Evolutionary conservation across 2,797 vertebrate genomes (phyloP).

Genomic region (Helarctos malayanus): DNA sequence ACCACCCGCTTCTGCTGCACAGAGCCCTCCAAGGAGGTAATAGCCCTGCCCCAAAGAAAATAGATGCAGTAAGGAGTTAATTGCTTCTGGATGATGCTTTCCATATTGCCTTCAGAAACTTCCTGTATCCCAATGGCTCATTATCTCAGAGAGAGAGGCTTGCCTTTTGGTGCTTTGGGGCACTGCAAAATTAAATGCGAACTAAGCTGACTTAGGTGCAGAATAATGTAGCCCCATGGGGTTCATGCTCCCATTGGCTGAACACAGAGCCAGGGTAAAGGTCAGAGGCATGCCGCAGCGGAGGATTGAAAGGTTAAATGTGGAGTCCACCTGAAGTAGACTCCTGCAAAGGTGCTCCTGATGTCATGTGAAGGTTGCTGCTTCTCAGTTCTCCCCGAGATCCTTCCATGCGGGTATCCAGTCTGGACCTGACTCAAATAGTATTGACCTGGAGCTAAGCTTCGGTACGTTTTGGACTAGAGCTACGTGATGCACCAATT

Average conservation of each 20-base stretch:
- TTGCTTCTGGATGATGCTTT: rapidly evolving
- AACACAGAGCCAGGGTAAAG: background rate
- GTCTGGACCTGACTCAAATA: background rate
- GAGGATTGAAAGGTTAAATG: rapidly evolving
- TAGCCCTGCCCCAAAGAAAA: too few species aligned
- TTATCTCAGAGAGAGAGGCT: background rate
- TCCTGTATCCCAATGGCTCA: rapidly evolving
- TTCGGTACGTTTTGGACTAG: background rate
- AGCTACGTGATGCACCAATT: too few species aligned
- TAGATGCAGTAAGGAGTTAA: background rate
- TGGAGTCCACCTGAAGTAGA: too few species aligned
- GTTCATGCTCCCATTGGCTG: rapidly evolving
- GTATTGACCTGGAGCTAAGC: background rate
- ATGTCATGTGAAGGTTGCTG: rapidly evolving
- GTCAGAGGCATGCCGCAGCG: rapidly evolving
- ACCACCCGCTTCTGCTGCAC: background rate
- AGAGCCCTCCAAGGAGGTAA: rapidly evolving
- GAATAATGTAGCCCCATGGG: rapidly evolving
- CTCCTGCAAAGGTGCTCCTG: too few species aligned
- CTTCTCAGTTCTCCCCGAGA: background rate
- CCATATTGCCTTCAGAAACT: background rate
- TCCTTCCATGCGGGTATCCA: background rate
- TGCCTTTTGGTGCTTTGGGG: rapidly evolving
- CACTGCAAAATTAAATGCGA: background rate
- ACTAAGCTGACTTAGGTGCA: background rate